Percentiles rank a stretch among this genome's conserved stretches.
Conservation (phyloP, 2,888 invertebrate genomes). For the Lithophane semibrunnea region DNA sequence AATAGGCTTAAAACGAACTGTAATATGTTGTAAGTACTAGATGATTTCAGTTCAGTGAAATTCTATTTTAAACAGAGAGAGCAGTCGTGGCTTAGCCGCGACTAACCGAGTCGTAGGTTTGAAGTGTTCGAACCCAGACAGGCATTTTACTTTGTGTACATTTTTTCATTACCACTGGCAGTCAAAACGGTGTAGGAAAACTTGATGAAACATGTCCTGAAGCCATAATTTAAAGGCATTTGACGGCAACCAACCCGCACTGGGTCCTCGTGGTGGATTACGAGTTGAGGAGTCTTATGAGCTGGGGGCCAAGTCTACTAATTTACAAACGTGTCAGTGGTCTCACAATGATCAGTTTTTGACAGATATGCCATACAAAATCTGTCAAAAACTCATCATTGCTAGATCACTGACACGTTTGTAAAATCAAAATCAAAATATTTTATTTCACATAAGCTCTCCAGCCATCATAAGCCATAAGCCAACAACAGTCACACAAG, state of each 20-base stretch:
- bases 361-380: no score
- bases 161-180: not conserved
- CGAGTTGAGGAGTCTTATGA: no score
- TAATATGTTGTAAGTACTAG: not conserved
- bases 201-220: not conserved
- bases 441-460: no score
- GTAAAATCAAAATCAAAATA: no score
- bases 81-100: not conserved
- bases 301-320: no score
- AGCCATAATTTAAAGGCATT: not conserved
- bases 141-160: not conserved
- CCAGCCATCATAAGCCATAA: no score
- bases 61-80: not conserved
- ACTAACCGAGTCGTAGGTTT: not conserved
- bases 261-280: not conserved
- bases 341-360: no score
- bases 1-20: not conserved
- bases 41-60: not conserved
- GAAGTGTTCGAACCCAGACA: no score
- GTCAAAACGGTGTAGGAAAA: not conserved
- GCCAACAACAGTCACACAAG: no score
- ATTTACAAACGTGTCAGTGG: no score
- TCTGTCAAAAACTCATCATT: no score
- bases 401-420: no score
- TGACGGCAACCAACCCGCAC: not conserved